These are phyloP conservation scores for Eupithecia centaureata DNA, from an alignment of 2,888 invertebrate genomes.

Conservation along the genomic window DNA sequence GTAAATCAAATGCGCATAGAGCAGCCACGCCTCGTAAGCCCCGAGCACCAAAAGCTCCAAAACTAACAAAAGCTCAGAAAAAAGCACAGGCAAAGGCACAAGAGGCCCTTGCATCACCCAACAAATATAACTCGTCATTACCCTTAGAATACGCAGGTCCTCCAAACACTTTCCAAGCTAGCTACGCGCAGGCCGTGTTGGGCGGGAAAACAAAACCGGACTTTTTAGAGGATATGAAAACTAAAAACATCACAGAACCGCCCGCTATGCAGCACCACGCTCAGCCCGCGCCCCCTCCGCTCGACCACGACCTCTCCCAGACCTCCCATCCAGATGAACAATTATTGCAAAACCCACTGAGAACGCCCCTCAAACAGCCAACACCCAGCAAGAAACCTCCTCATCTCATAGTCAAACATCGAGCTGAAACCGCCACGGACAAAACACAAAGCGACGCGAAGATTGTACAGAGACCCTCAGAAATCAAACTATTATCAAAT, in stretches of 20 bases:
- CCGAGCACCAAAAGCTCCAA: conserved; percentile 60
- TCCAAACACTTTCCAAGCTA: conserved; percentile 77
- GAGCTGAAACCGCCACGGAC: conserved; percentile 60
- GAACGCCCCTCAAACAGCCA: conserved; percentile 61
- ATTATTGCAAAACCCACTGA: conserved; percentile 62
- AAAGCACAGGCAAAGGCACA: conserved; percentile 62
- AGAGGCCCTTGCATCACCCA: conserved; percentile 60
- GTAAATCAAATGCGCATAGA: conserved; percentile 73
- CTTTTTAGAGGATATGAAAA: conserved; percentile 66
- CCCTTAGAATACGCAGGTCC: conserved; percentile 70
- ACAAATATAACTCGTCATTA: conserved; percentile 60
- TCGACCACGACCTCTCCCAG: conserved; percentile 65
- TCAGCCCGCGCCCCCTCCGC: conserved; percentile 69
- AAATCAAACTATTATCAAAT: conserved; percentile 75
- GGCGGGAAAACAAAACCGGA: conserved; percentile 69
- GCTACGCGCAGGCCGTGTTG: conserved; percentile 75
- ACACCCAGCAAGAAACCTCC: conserved; percentile 63
- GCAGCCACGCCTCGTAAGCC: conserved; percentile 62
- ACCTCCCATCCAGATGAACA: conserved; percentile 66
- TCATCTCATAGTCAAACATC: conserved; percentile 75
- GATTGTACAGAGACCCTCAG: conserved; percentile 72
- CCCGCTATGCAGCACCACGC: conserved; percentile 73
- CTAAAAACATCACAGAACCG: conserved; percentile 67
- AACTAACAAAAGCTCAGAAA: conserved; percentile 61
- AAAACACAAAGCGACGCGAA: conserved; percentile 75